phyloP scores from a whole-genome alignment of 2,113 vertebrate species.

The Perca fluviatilis region DNA sequence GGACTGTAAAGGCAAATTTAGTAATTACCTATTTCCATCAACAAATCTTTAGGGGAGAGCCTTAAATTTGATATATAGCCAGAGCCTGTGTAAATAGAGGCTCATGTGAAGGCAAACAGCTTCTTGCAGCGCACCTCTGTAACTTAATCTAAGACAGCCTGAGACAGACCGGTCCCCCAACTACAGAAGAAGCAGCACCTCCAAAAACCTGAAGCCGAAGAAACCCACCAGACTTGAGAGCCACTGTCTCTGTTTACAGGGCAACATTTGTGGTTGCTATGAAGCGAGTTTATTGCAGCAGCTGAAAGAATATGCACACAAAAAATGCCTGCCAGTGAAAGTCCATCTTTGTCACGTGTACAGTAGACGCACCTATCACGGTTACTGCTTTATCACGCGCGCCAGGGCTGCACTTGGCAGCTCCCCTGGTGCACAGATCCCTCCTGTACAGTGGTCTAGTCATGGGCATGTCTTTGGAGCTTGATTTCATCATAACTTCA shows the following conservation, averaged over 20 bases:
- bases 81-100: conserved; percentile 79
- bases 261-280: conserved; percentile 31
- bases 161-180: conserved; percentile 30
- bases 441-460: neutral
- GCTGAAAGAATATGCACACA: conserved; percentile 41
- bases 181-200: conserved; percentile 47
- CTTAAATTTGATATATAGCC: conserved; percentile 63
- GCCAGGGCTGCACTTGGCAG: conserved; percentile 21
- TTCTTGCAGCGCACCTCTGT: conserved; percentile 63
- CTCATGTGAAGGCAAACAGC: conserved; percentile 71
- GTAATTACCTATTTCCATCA: conserved; percentile 63
- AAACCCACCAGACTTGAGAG: conserved; percentile 31
- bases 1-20: conserved; percentile 51
- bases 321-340: conserved; percentile 53
- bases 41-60: conserved; percentile 51
- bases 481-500: neutral
- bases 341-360: conserved; percentile 54
- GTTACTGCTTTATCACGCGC: conserved; percentile 19
- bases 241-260: conserved; percentile 61
- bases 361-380: conserved; percentile 14
- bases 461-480: neutral
- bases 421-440: conserved; percentile 15
- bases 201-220: conserved; percentile 37
- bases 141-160: conserved; percentile 68
- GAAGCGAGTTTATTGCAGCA: conserved; percentile 49